Evolutionary conservation across 2,888 invertebrate species (phyloP).

Genomic region (Cantharis rustica): DNA sequence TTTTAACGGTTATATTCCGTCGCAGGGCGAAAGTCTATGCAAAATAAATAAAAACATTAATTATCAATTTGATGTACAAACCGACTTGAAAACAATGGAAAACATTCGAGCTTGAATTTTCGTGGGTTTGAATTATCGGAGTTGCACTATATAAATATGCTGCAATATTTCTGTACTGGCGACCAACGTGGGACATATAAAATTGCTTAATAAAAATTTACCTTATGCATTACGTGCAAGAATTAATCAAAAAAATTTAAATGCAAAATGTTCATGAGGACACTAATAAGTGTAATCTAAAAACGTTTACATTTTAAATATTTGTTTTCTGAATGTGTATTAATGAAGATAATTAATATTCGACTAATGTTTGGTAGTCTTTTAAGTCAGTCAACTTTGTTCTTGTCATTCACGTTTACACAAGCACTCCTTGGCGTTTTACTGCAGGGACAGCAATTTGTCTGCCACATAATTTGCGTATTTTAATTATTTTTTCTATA

Average conservation of each 20-base stretch:
- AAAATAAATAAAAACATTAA: too few relatives aligned
- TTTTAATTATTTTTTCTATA: slow-evolving; percentile 23
- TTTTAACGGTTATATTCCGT: too few relatives aligned
- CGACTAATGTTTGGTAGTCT: slow-evolving; percentile 16
- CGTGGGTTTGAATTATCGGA: too few relatives aligned
- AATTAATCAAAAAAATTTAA: background rate
- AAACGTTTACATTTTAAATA: slow-evolving; percentile 2
- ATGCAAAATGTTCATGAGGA: background rate
- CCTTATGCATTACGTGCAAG: background rate
- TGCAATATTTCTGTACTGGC: too few relatives aligned
- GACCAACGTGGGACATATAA: background rate
- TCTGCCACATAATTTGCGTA: slow-evolving; percentile 25
- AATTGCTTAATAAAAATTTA: background rate
- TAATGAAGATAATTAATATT: slow-evolving; percentile 19
- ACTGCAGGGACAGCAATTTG: slow-evolving; percentile 25
- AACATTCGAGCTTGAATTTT: too few relatives aligned
- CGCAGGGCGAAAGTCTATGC: too few relatives aligned
- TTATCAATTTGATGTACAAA: too few relatives aligned
- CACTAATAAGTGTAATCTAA: background rate
- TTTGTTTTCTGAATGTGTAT: slow-evolving; percentile 1
- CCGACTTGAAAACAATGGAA: too few relatives aligned
- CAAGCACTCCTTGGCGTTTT: slow-evolving; percentile 24
- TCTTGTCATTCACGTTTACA: slow-evolving; percentile 25
- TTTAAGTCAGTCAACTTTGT: slow-evolving; percentile 11
- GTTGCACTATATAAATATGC: too few relatives aligned